Evolutionary conservation across 2,888 invertebrate genomes (phyloP), one percentile per base, ranked within the genome.

Genomic region (Fissipunctia ypsillon): DNA sequence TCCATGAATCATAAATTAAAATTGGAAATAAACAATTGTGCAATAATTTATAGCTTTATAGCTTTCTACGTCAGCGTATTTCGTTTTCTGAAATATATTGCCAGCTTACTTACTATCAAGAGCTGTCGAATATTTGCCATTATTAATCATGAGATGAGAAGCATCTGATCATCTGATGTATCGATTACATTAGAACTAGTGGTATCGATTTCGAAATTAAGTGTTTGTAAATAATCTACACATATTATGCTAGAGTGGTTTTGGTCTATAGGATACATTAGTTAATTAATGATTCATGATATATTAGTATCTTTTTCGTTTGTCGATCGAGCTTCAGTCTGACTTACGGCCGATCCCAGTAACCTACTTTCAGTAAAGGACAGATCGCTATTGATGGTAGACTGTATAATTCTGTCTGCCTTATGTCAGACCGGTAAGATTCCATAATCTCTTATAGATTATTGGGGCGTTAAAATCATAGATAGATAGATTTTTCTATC

Each of bases 51-150:
- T 76, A 28, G 12, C 25, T 68, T 90, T 86, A 86, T 83, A 72
- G 82, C 77, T 63, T 73, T 82, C 77, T 63, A 80, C 81, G 86
- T 90, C 90, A 88, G 87, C 89, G 80, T 84, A 87, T 90, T 91
- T 89, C 19, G 85, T 85, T 87, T 84, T 84, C 81, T 78, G 80
- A 70, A 70, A 76, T 73, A 71, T 61, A 73, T 76, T 71, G 50
- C 45, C 25, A 56, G 70, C 63, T 75, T 68, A 67, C 48, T 73
- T 69, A 68, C n/a, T 74, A 66, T 71, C 56, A 22, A 38, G 78
- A 52, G 35, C 25, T 38, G 43, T 50, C 50, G 38, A 77, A 52
- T 64, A 25, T 78, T 72, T 71, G 63, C 35, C 31, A 68, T 63
- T 68, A 80, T 41, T 41, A 41, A 41, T 41, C 41, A 73, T 41